A percentile compares a stretch with the other conserved stretches of the same genome.
Conservation (phyloP, 2,113 vertebrate genomes). For the Litocranius walleri region DNA sequence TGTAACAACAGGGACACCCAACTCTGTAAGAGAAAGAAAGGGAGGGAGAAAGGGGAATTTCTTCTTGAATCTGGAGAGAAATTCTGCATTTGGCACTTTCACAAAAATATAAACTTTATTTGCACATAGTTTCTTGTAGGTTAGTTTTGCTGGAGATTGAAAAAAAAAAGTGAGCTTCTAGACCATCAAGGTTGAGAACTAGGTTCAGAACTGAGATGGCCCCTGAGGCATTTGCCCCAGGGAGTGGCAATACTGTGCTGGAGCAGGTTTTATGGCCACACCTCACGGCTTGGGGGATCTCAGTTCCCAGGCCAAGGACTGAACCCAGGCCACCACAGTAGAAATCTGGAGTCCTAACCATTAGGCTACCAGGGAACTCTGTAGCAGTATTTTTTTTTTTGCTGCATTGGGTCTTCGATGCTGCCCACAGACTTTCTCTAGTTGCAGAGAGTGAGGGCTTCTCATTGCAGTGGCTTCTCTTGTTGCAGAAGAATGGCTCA, state of each 20-base stretch:
- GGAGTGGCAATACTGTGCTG: not conserved
- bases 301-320: not conserved
- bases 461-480: not conserved
- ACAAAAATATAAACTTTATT: not conserved
- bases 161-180: not conserved
- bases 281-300: not conserved
- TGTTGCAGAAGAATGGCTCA: not conserved
- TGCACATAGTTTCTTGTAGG: not conserved
- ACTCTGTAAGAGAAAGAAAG: not conserved
- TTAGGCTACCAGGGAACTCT: not conserved
- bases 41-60: not conserved
- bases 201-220: not conserved
- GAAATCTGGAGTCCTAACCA: not conserved
- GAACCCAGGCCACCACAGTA: not conserved
- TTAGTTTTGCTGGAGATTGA: not conserved
- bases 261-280: not conserved
- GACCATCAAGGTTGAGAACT: not conserved
- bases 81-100: not conserved
- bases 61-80: not conserved
- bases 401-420: not conserved
- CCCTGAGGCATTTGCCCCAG: not conserved
- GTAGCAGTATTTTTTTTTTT: not conserved
- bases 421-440: fast-evolving
- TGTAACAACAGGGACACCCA: not conserved
- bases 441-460: not conserved